Conservation (phyloP, 2,113 vertebrate species). For the Cathartes aura region DNA sequence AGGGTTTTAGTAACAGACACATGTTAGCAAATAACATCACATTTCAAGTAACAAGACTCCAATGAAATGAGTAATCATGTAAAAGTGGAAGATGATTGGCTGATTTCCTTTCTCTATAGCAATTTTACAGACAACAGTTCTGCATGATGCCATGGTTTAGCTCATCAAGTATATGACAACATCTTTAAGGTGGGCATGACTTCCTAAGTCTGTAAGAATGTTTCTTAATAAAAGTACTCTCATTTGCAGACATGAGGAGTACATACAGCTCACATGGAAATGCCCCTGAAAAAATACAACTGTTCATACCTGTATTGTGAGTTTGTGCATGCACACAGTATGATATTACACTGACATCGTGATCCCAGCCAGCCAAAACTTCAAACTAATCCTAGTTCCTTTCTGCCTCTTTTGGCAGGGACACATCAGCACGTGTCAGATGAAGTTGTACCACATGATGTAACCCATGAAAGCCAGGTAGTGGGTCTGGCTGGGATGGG, state of each 20-base stretch:
- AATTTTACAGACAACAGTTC: not conserved
- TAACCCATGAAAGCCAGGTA: not conserved
- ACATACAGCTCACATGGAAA: not conserved
- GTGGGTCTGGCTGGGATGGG: not conserved
- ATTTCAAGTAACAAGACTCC: not conserved
- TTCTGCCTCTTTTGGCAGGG: not conserved
- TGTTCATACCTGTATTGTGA: not conserved
- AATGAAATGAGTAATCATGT: not conserved
- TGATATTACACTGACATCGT: not conserved
- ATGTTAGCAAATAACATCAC: not conserved
- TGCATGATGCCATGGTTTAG: not conserved
- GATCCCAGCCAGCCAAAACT: not conserved
- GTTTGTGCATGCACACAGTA: not conserved
- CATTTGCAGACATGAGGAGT: not conserved
- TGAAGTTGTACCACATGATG: not conserved
- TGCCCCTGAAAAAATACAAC: not conserved
- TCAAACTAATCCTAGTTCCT: not conserved
- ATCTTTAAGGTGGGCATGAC: not conserved
- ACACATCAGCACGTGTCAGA: not conserved
- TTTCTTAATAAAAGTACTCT: not conserved
- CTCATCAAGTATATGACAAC: not conserved
- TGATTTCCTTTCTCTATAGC: not conserved
- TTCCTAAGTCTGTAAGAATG: not conserved
- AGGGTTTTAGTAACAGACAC: not conserved
- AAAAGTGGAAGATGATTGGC: not conserved